phyloP scores from a whole-genome alignment of 2,888 invertebrate genomes.

The Poecilus cupreus region DNA sequence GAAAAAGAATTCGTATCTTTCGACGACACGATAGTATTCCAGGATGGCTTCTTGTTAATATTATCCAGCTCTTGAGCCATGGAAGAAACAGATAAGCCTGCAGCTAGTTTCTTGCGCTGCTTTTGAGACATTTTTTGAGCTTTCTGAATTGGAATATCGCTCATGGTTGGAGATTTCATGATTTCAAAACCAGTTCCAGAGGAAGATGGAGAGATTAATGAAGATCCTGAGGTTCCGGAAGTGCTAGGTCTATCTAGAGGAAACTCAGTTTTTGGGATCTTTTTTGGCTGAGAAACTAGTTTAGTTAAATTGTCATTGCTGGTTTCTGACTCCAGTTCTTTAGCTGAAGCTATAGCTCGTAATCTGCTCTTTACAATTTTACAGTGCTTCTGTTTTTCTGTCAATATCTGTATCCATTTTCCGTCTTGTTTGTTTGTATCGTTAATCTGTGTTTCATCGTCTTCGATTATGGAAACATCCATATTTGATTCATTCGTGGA shows the following conservation, averaged over 20 bases:
- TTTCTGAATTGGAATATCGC: conserved; percentile 64
- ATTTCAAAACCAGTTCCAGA: too few species aligned
- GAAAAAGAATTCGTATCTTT: conserved; percentile 46
- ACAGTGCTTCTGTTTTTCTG: conserved; percentile 73
- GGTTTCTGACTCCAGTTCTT: conserved; percentile 70
- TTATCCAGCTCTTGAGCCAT: conserved; percentile 36
- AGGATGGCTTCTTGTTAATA: conserved; percentile 35
- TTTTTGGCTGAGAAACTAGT: conserved; percentile 43
- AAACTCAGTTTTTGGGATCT: conserved; percentile 7
- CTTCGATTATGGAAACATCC: conserved; percentile 63
- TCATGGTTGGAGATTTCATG: conserved; percentile 30
- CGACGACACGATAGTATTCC: conserved; percentile 35
- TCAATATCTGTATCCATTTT: conserved; percentile 74
- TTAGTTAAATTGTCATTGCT: conserved; percentile 71
- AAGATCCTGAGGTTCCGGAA: too few species aligned
- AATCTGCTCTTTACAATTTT: conserved; percentile 74
- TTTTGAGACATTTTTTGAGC: conserved; percentile 78
- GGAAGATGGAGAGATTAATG: too few species aligned
- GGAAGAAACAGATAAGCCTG: conserved; percentile 1
- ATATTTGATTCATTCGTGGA: conserved; percentile 67
- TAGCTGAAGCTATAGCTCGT: conserved; percentile 72
- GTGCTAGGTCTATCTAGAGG: too few species aligned
- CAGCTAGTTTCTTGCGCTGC: conserved; percentile 73
- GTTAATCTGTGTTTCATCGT: conserved; percentile 61
- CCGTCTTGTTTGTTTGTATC: conserved; percentile 64